A percentile compares a stretch with the other conserved stretches of the same genome.
Conservation (phyloP, 2,797 vertebrate genomes). For the Acropternis orthonyx region DNA sequence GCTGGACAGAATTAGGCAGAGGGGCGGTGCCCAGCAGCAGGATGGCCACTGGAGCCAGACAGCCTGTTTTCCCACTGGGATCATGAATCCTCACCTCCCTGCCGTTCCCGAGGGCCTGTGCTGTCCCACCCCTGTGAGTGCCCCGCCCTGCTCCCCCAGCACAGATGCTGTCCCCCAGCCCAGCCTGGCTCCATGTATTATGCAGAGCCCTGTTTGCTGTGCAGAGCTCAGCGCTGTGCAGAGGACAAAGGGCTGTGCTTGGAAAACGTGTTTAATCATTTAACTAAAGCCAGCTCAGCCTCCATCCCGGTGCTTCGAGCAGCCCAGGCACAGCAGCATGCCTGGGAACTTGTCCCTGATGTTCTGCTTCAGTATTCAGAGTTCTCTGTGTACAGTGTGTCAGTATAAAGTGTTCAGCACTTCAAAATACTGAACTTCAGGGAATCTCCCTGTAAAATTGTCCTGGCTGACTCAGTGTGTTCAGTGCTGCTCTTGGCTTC, state of each 20-base stretch:
- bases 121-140: background rate
- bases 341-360: background rate
- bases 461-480: background rate
- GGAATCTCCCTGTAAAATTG: background rate
- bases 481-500: background rate
- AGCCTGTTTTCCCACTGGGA: background rate
- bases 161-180: background rate
- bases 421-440: background rate
- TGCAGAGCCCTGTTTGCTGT: background rate
- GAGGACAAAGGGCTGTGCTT: background rate
- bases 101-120: too few relatives aligned
- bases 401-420: background rate
- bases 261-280: background rate
- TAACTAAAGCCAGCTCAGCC: background rate
- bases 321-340: background rate
- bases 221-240: background rate
- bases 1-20: background rate
- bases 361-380: rapidly evolving
- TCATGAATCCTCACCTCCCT: background rate
- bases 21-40: background rate
- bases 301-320: background rate
- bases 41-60: background rate
- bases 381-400: background rate
- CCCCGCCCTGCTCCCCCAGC: background rate
- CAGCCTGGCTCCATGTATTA: background rate